A percentile compares a stretch with the other conserved stretches of the same genome.
Conservation (phyloP, 1,140 invertebrate genomes). For the Cydia strobilella region DNA sequence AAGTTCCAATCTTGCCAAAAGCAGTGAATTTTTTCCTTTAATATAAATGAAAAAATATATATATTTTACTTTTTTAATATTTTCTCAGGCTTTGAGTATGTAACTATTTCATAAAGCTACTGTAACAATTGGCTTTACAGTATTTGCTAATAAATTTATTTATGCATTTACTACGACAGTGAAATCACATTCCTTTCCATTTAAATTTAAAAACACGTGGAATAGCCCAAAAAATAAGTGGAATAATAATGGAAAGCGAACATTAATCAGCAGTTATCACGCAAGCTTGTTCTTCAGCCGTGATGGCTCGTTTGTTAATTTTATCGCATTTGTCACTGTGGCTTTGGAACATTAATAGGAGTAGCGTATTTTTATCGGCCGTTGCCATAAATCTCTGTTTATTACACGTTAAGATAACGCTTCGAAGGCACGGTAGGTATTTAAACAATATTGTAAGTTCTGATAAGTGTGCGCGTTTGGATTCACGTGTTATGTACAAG, state of each 20-base stretch:
- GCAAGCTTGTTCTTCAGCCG: slow-evolving; percentile 40
- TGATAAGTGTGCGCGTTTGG: too few species aligned
- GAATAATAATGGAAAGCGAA: slow-evolving; percentile 38
- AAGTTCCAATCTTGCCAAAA: too few species aligned
- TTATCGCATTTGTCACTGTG: slow-evolving; percentile 30
- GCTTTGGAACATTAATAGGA: slow-evolving; percentile 25
- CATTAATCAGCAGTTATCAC: slow-evolving; percentile 45
- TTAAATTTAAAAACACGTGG: slow-evolving; percentile 8
- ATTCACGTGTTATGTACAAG: too few species aligned
- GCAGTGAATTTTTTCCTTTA: too few species aligned
- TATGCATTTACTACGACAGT: not conserved
- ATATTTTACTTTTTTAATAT: too few species aligned
- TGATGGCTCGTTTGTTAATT: slow-evolving; percentile 32
- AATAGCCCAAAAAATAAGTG: slow-evolving; percentile 22
- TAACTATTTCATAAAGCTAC: too few species aligned
- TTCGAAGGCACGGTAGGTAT: slow-evolving; percentile 14
- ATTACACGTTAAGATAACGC: slow-evolving; percentile 32
- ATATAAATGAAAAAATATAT: too few species aligned
- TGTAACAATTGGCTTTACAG: too few species aligned
- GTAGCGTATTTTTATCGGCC: slow-evolving; percentile 31
- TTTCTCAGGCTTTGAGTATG: too few species aligned
- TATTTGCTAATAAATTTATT: too few species aligned
- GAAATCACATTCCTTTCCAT: not conserved
- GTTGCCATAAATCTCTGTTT: slow-evolving; percentile 17
- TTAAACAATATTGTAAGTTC: not conserved